Percentiles rank a stretch among this genome's conserved stretches.
Evolutionary conservation across 2,888 invertebrate genomes (phyloP).

Genomic region (Gisinianus flammeolus): DNA sequence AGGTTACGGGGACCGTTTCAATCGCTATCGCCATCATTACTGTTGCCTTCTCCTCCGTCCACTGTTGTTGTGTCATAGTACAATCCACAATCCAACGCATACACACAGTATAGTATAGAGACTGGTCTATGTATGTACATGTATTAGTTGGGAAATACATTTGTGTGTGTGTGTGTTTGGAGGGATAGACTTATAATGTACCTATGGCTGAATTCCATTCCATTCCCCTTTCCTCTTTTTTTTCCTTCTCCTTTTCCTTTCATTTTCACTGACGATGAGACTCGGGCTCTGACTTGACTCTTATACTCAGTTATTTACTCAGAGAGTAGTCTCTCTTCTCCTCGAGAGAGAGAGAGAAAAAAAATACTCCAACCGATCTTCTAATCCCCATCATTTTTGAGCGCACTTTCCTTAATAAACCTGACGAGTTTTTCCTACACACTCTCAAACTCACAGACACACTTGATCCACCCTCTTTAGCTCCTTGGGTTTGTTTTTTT

Average conservation of each 20-base stretch:
- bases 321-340: neutral
- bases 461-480: neutral
- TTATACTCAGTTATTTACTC: neutral
- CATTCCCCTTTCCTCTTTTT: neutral
- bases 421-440: neutral
- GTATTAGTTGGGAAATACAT: neutral
- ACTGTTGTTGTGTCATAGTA: no score
- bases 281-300: neutral
- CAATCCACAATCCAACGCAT: no score
- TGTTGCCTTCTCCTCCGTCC: no score
- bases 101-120: no score
- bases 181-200: constrained; percentile 5
- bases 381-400: constrained; percentile 42
- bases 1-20: neutral
- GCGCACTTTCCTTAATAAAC: constrained; percentile 26
- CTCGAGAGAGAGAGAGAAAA: neutral
- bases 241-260: neutral
- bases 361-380: neutral
- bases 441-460: neutral
- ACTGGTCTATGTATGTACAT: no score
- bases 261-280: no score
- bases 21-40: no score
- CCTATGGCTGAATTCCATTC: constrained; percentile 5
- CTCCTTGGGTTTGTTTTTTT: neutral
- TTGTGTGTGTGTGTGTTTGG: neutral